Evolutionary conservation across 2,888 invertebrate genomes (phyloP), one percentile per base, ranked within the genome.

Genomic region (Amphipoea lucens): DNA sequence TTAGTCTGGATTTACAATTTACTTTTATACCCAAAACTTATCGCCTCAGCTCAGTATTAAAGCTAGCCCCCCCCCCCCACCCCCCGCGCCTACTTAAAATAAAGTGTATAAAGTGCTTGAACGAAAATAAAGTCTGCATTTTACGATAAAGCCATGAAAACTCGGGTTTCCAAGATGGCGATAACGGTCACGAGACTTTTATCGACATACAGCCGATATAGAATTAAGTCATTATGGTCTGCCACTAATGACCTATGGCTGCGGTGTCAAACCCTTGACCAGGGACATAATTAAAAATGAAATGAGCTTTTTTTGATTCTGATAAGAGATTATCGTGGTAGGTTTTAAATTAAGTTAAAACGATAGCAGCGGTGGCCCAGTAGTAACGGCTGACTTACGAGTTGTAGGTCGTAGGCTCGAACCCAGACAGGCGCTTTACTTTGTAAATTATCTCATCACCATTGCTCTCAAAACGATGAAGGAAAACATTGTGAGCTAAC

Each of bases 151-250:
- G 69, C 62, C 63, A 83, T 79, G 79, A 83, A 86, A 86, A 73
- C 74, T 60, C 29, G 65, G 63, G 45, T 72, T 77, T 36, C 4
- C 57, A 83, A 86, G 81, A 86, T 80, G 81, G 80, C 80, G 85
- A 85, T 85, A 75, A 78, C 57, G 48, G 42, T 45, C 74, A 73
- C 81, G 76, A 78, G 63, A 40, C n/a, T 68, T 72, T 85, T 86
- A 83, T 86, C 80, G 80, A 69, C 68, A n/a, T 40, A 48, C 48
- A 29, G 63, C 72, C 72, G 65, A 74, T 86, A 77, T 83, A 62
- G 67, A 77, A 85, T 85, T 85, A 85, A 86, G 86, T 85, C 68
- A 86, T 86, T 85, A 83, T 54, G 71, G 54, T 20, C 14, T 14
- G 48, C 63, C 42, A 40, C 54, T 83, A 86, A 85, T 84, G 82